phyloP scores from a whole-genome alignment of 2,888 invertebrate species.

The Eupithecia exiguata region DNA sequence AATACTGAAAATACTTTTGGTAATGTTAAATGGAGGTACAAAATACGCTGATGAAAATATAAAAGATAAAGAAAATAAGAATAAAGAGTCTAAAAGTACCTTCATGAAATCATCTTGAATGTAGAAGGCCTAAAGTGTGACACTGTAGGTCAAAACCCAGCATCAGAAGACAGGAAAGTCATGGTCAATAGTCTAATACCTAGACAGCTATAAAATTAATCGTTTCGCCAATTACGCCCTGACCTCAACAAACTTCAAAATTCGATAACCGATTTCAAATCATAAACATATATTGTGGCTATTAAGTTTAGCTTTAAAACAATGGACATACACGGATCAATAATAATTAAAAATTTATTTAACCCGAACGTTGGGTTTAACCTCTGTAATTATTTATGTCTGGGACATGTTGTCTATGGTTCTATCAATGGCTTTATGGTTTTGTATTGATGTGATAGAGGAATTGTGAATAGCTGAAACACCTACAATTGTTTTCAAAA shows the following conservation, averaged over 20 bases:
- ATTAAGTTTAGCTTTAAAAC: constrained; percentile 53
- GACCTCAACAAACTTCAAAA: constrained; percentile 27
- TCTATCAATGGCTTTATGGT: constrained; percentile 14
- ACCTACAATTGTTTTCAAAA: neutral
- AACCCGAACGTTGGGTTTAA: constrained; percentile 24
- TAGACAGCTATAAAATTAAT: constrained; percentile 13
- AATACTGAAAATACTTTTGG: no score
- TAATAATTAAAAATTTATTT: constrained; percentile 54
- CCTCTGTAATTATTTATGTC: constrained; percentile 33
- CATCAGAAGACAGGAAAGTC: constrained; percentile 28
- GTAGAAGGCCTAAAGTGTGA: neutral
- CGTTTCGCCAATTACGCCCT: constrained; percentile 13
- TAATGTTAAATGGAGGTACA: neutral
- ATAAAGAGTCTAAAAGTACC: neutral
- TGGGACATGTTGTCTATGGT: constrained; percentile 29
- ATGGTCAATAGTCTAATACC: constrained; percentile 1
- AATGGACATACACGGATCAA: constrained; percentile 51
- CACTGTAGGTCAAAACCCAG: neutral
- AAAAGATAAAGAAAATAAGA: neutral
- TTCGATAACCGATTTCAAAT: constrained; percentile 50
- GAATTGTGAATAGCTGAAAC: neutral
- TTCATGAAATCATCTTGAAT: neutral
- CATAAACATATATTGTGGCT: constrained; percentile 56
- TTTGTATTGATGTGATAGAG: neutral
- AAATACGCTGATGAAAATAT: neutral